phyloP scores from a whole-genome alignment of 2,113 vertebrate species.

The Proterorhinus semilunaris region DNA sequence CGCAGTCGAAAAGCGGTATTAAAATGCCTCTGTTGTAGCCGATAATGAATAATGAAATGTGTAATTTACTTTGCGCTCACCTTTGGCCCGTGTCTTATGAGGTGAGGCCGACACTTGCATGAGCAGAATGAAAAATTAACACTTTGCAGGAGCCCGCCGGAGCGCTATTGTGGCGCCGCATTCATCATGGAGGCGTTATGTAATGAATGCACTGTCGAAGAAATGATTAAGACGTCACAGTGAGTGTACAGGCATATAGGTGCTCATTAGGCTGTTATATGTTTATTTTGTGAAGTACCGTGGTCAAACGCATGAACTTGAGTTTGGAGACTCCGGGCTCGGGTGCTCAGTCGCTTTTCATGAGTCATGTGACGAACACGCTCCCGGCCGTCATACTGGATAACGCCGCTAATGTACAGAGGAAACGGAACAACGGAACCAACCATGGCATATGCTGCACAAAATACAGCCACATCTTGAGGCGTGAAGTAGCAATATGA shows the following conservation, averaged over 20 bases:
- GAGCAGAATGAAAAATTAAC: conserved; percentile 37
- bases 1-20: conserved; percentile 18
- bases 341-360: too few species aligned
- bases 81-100: conserved; percentile 23
- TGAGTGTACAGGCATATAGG: conserved; percentile 3
- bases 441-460: too few species aligned
- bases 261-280: not conserved
- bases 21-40: conserved; percentile 21
- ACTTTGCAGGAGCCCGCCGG: not conserved
- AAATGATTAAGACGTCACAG: not conserved
- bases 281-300: too few species aligned
- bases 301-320: too few species aligned
- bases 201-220: not conserved
- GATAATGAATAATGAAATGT: conserved; percentile 56
- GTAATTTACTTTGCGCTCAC: conserved; percentile 44
- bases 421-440: too few species aligned
- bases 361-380: too few species aligned
- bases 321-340: too few species aligned
- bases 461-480: too few species aligned
- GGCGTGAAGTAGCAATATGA: too few species aligned
- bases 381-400: too few species aligned
- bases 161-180: not conserved
- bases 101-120: conserved; percentile 20
- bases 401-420: too few species aligned
- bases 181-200: not conserved